phyloP scores from a whole-genome alignment of 2,888 invertebrate species.

The Candidula unifasciata region DNA sequence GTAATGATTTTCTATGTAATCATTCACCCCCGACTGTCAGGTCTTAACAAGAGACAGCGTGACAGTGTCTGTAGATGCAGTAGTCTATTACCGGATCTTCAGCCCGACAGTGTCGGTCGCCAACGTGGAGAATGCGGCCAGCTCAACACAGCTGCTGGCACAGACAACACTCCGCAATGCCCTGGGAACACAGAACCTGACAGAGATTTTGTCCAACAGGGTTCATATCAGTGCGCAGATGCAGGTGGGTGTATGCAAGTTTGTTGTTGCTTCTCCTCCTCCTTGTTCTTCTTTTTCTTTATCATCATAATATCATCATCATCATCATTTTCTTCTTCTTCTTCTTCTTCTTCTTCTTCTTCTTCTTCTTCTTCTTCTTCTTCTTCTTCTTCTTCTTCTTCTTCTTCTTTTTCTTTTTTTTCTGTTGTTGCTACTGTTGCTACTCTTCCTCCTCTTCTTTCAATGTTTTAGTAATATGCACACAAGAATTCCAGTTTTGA shows the following conservation, averaged over 20 bases:
- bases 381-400: no score
- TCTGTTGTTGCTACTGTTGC: no score
- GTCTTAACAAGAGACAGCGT: conserved; percentile 75
- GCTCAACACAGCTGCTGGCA: conserved; percentile 82
- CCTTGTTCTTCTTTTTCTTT: no score
- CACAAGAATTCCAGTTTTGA: no score
- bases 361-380: no score
- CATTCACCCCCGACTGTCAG: conserved; percentile 50
- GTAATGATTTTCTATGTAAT: no score
- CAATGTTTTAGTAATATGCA: no score
- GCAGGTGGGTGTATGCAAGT: conserved; percentile 72
- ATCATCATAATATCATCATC: not conserved
- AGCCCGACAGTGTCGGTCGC: conserved; percentile 97
- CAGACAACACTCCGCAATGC: conserved; percentile 76
- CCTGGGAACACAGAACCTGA: conserved; percentile 72
- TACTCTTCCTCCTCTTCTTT: no score
- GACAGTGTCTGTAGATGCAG: conserved; percentile 76
- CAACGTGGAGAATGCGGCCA: conserved; percentile 81
- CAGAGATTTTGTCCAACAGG: conserved; percentile 74
- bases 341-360: not conserved
- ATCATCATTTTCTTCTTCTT: not conserved
- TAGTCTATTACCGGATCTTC: conserved; percentile 83
- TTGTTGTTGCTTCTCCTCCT: no score
- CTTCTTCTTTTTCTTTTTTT: no score
- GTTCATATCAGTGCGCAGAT: conserved; percentile 73